phyloP scores from a whole-genome alignment of 2,888 invertebrate genomes.

The Diaperis boleti region DNA sequence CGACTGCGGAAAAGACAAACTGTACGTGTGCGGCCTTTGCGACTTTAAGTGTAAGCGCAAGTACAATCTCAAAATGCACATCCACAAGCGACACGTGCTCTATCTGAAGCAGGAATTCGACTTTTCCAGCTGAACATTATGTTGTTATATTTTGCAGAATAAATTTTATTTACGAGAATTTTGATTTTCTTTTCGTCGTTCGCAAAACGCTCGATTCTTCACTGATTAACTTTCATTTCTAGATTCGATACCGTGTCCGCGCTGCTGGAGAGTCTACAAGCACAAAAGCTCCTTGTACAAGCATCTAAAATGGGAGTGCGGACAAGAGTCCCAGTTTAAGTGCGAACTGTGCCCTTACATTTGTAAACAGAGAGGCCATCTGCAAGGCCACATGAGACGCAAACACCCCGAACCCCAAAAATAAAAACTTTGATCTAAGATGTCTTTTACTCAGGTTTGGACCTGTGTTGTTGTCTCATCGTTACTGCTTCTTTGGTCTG shows the following conservation, averaged over 20 bases:
- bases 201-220: neutral
- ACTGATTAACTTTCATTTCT: constrained; percentile 14
- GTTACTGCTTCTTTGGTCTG: neutral
- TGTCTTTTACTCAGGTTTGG: neutral
- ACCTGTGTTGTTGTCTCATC: neutral
- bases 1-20: constrained; percentile 69
- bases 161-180: constrained; percentile 2
- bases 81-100: constrained; percentile 74
- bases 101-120: neutral
- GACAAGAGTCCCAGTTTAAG: constrained; percentile 47
- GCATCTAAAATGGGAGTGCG: constrained; percentile 50
- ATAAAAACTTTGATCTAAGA: neutral
- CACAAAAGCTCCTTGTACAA: constrained; percentile 49
- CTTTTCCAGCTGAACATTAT: neutral
- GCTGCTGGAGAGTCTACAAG: constrained; percentile 41
- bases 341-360: constrained; percentile 46
- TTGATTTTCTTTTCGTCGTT: neutral
- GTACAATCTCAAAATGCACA: constrained; percentile 82
- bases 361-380: constrained; percentile 45
- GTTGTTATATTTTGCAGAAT: constrained; percentile 6
- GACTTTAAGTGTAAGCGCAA: constrained; percentile 72
- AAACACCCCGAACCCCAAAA: neutral
- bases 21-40: constrained; percentile 67
- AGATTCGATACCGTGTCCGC: constrained; percentile 15
- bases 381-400: constrained; percentile 7